These are phyloP conservation scores for Danaus chrysippus DNA, from an alignment of 2,888 invertebrate genomes.

Conservation along the genomic window DNA sequence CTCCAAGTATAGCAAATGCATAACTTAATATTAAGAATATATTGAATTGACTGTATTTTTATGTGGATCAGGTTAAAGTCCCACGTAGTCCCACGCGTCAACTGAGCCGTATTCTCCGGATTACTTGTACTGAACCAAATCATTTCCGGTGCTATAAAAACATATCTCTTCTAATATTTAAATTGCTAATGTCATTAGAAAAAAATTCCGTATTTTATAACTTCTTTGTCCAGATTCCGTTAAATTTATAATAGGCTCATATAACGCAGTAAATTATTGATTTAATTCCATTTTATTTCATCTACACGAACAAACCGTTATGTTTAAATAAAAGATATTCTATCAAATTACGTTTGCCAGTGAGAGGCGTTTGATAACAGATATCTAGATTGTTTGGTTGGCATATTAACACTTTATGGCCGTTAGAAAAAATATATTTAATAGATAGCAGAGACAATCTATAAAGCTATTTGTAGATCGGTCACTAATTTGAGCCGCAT, in stretches of 20 bases:
- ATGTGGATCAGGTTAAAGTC: background rate
- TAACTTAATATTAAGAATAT: too few relatives aligned
- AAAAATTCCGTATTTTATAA: slow-evolving; percentile 14
- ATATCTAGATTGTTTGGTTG: too few relatives aligned
- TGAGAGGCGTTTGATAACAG: background rate
- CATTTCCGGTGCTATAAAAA: slow-evolving; percentile 66
- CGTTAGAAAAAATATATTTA: background rate
- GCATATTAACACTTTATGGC: too few relatives aligned
- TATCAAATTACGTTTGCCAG: background rate
- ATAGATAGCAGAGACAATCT: background rate
- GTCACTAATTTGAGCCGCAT: slow-evolving; percentile 4
- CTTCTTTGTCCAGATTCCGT: slow-evolving; percentile 1
- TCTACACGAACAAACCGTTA: too few relatives aligned
- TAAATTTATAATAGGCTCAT: background rate
- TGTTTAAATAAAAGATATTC: background rate
- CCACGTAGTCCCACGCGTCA: background rate
- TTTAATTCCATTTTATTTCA: background rate
- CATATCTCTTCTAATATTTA: slow-evolving; percentile 26
- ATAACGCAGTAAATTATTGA: slow-evolving; percentile 2
- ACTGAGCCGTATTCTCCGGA: slow-evolving; percentile 42
- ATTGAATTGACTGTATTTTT: too few relatives aligned
- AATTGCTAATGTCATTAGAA: slow-evolving; percentile 12
- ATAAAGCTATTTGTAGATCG: background rate
- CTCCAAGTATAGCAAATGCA: too few relatives aligned
- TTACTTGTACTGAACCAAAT: slow-evolving; percentile 60